Conservation (phyloP, 2,113 vertebrate genomes). For the Sceloporus tristichus region DNA sequence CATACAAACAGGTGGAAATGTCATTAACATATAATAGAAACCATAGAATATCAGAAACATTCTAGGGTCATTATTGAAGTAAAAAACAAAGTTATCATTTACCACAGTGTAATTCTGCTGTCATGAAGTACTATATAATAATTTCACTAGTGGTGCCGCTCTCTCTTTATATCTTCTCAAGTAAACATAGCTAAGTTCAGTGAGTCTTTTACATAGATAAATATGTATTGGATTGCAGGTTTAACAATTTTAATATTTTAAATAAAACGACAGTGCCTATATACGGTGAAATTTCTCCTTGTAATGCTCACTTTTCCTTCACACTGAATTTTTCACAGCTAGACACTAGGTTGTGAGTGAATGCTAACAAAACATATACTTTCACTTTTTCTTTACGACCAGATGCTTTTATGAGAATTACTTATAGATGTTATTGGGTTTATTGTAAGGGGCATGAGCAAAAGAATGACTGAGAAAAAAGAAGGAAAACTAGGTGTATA, state of each 20-base stretch:
- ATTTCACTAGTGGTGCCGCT: not conserved
- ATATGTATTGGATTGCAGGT: not conserved
- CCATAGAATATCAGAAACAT: slow-evolving; percentile 67
- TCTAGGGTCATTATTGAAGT: slow-evolving; percentile 69
- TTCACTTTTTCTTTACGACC: not conserved
- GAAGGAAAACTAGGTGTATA: not conserved
- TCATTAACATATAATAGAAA: slow-evolving; percentile 72
- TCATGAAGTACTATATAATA: slow-evolving; percentile 58
- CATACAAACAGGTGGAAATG: slow-evolving; percentile 65
- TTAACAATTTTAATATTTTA: not conserved
- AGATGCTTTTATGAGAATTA: not conserved
- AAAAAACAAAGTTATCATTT: slow-evolving; percentile 67
- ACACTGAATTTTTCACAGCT: not conserved
- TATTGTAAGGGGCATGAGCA: not conserved
- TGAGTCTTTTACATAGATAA: not conserved
- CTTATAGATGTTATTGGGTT: not conserved
- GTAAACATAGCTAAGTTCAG: not conserved
- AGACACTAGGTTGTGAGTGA: not conserved
- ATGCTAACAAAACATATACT: not conserved
- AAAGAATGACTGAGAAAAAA: not conserved
- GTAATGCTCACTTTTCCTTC: slow-evolving; percentile 17
- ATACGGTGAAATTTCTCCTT: slow-evolving; percentile 16
- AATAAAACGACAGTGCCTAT: not conserved
- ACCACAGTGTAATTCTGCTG: slow-evolving; percentile 65
- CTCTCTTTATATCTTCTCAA: not conserved